A percentile compares a stretch with the other conserved stretches of the same genome.
phyloP scores from a whole-genome alignment of 2,888 invertebrate species.

The Xanthorhoe spadicearia region DNA sequence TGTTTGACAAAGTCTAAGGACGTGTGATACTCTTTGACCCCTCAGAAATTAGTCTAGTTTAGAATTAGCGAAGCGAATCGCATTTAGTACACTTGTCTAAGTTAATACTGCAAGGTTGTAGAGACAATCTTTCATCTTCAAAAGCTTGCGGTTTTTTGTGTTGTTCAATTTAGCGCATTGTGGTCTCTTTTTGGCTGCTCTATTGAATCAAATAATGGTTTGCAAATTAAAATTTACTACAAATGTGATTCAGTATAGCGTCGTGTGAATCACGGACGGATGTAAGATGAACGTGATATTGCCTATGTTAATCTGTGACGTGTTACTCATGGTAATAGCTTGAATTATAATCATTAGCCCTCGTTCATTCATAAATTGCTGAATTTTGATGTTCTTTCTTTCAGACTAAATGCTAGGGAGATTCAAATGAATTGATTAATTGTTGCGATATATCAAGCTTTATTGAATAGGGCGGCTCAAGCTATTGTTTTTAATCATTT shows the following conservation, averaged over 20 bases:
- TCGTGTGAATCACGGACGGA: constrained; percentile 40
- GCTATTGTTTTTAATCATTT: too few species aligned
- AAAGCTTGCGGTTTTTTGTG: constrained; percentile 39
- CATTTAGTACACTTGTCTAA: constrained; percentile 49
- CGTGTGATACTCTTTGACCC: constrained; percentile 61
- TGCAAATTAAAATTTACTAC: constrained; percentile 31
- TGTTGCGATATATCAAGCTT: too few species aligned
- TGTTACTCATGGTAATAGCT: constrained; percentile 34
- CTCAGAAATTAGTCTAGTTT: constrained; percentile 58
- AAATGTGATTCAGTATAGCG: constrained; percentile 36
- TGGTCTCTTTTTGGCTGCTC: constrained; percentile 34
- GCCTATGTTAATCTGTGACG: constrained; percentile 39
- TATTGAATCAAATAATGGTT: constrained; percentile 37
- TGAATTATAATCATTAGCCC: constrained; percentile 1
- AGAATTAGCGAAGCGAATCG: constrained; percentile 61
- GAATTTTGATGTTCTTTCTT: background rate
- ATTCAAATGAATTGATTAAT: background rate
- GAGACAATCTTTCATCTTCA: constrained; percentile 43
- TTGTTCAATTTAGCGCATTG: constrained; percentile 31
- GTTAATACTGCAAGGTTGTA: constrained; percentile 52
- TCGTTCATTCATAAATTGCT: background rate
- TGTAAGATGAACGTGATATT: constrained; percentile 42
- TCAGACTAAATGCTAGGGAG: background rate
- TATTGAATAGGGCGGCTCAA: too few species aligned
- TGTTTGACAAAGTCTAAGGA: constrained; percentile 51